These are phyloP conservation scores for Trichopoda pennipes DNA, from an alignment of 2,888 invertebrate genomes.

Conservation along the genomic window DNA sequence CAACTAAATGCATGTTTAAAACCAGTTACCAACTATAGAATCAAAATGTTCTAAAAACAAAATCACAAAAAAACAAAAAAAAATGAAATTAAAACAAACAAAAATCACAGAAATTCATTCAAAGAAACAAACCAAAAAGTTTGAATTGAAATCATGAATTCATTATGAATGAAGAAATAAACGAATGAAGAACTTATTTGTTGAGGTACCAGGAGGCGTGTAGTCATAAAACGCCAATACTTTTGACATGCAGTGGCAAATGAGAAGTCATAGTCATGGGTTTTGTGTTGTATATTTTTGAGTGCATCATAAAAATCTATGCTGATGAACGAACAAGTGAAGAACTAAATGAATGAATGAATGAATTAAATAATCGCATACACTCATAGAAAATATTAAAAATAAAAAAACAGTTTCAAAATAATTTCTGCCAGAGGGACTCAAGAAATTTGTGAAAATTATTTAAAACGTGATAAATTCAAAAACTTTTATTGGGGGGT, in stretches of 20 bases:
- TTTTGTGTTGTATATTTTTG: constrained; percentile 27
- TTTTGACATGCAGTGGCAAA: constrained; percentile 55
- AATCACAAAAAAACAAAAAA: neutral
- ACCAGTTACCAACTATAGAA: constrained; percentile 52
- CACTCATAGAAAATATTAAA: constrained; percentile 18
- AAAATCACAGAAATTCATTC: constrained; percentile 58
- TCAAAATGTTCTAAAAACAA: constrained; percentile 42
- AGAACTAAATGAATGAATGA: constrained; percentile 30
- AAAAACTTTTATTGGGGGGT: constrained; percentile 9
- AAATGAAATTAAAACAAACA: constrained; percentile 34
- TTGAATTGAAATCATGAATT: constrained; percentile 67
- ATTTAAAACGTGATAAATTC: constrained; percentile 49
- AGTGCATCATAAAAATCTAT: constrained; percentile 59
- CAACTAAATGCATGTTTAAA: constrained; percentile 53
- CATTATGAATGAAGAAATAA: constrained; percentile 59
- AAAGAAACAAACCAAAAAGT: constrained; percentile 54
- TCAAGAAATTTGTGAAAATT: constrained; percentile 22
- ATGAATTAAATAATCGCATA: constrained; percentile 33
- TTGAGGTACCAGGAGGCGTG: constrained; percentile 57
- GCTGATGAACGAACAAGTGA: constrained; percentile 41
- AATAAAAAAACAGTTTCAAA: constrained; percentile 3
- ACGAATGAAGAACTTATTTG: constrained; percentile 37
- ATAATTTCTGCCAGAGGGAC: neutral
- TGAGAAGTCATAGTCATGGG: neutral
- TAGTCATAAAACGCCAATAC: constrained; percentile 64